These are phyloP conservation scores for Eupleurogrammus muticus DNA, from an alignment of 2,797 vertebrate genomes.

Conservation along the genomic window DNA sequence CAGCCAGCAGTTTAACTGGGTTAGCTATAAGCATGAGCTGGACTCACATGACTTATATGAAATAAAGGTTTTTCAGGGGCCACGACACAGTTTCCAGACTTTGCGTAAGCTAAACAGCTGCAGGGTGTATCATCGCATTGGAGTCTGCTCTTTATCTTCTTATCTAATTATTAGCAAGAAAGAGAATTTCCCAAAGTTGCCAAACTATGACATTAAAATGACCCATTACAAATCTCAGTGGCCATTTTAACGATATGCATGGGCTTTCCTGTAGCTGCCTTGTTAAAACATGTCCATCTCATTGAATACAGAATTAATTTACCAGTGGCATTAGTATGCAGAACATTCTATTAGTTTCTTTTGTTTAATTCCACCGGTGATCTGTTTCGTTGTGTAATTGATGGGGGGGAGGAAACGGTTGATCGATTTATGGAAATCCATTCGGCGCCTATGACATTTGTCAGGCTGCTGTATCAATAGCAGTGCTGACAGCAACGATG, in stretches of 20 bases:
- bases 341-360: slow-evolving; percentile 39
- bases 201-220: slow-evolving; percentile 19
- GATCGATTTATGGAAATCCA: slow-evolving; percentile 75
- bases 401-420: slow-evolving; percentile 3
- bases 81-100: background rate
- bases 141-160: background rate
- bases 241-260: slow-evolving; percentile 9
- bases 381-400: slow-evolving; percentile 41
- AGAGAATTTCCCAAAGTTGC: slow-evolving; percentile 1
- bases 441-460: slow-evolving; percentile 60
- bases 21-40: background rate
- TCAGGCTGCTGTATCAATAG: slow-evolving; percentile 63
- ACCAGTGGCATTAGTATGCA: slow-evolving; percentile 37
- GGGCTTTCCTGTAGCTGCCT: slow-evolving; percentile 3
- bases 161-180: slow-evolving; percentile 11
- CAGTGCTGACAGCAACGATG: slow-evolving; percentile 58
- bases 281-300: slow-evolving; percentile 21
- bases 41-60: too few relatives aligned
- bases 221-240: slow-evolving; percentile 19
- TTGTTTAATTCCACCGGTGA: slow-evolving; percentile 54
- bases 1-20: background rate
- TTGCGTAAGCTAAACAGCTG: background rate
- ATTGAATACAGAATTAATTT: slow-evolving; percentile 36
- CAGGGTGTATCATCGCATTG: background rate
- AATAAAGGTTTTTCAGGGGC: too few relatives aligned